A percentile compares a stretch with the other conserved stretches of the same genome.
Conservation (phyloP, 1,140 invertebrate species). For the Drosophila saltans region DNA sequence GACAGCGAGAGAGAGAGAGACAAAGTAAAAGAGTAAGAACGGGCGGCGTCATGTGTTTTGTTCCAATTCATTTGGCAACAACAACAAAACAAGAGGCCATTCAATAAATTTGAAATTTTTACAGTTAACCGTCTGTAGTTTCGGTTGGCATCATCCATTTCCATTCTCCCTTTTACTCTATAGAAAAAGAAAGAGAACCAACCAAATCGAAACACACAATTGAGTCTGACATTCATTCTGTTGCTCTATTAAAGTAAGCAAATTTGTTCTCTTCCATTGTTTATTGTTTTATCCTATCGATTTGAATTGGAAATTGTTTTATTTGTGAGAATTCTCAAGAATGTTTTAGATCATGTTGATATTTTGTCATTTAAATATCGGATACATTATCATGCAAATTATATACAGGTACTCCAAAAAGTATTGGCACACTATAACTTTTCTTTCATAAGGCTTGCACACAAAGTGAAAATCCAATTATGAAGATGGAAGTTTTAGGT, state of each 20-base stretch:
- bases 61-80: conserved; percentile 75
- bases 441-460: too few species aligned
- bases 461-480: too few species aligned
- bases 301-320: background rate
- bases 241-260: conserved; percentile 34
- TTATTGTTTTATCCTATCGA: background rate
- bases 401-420: too few species aligned
- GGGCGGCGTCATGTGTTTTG: conserved; percentile 35
- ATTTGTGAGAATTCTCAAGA: too few species aligned
- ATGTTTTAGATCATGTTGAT: too few species aligned
- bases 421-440: too few species aligned
- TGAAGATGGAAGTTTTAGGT: too few species aligned
- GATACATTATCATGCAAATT: too few species aligned
- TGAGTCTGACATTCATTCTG: conserved; percentile 16
- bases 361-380: too few species aligned
- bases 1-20: background rate
- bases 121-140: conserved; percentile 31
- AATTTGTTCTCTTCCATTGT: background rate
- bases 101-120: conserved; percentile 62
- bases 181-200: background rate
- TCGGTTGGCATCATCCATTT: conserved; percentile 33
- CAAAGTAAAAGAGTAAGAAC: background rate
- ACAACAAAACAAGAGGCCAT: conserved; percentile 46
- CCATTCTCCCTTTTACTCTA: conserved; percentile 11
- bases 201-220: background rate